Evolutionary conservation across 2,113 vertebrate species (phyloP), one percentile per base, ranked within the genome.

Genomic region (Zosterops japonicus): DNA sequence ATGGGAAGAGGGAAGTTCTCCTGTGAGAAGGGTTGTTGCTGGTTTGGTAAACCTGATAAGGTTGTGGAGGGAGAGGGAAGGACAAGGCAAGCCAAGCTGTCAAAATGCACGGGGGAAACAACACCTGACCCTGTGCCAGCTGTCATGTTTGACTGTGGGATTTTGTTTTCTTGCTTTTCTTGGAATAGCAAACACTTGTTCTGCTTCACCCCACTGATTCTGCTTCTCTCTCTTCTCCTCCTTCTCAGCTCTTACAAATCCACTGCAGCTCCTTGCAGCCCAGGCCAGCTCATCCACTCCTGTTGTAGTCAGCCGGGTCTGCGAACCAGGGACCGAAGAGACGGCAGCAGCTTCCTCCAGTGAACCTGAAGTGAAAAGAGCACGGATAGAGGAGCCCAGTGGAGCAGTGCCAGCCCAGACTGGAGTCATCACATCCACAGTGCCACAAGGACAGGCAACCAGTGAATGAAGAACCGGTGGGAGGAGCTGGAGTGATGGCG

Each of bases 271-370:
- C 82, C 95, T 99, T 44, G 99, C 99, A 12, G 98, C 99, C 61
- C 99, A 99, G 97, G 99, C 99, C 14, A 99, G 99, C 91, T 99
- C 99, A 0, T 99, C 99, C 56, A 98, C 99, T 12, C 99, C 99
- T 0, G 99, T 99, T 70, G 97, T 99, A 76, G 98, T 99, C 96
- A 98, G 97, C 94, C 97, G 98, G 53, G 98, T 97, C 19, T 95
- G 98, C 14, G 97, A 97, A 77, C 87, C 98, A 15, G 98, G 97
- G 78, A 80, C 90, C 1, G 98, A 99, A 72, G 97, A 97, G 27
- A 82, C 96, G 3, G 87, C 97, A 2, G 91, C 98, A 47, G 76
- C 93, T 11, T 93, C 96, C n/a, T 85, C 89, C 5, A 97, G 96
- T 14, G 99, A 99, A 55, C 99, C 99, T 2, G 99, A 98, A 82